Percentiles rank a stretch among this genome's conserved stretches.
phyloP scores from a whole-genome alignment of 2,113 vertebrate species.

The Ameiurus melas region DNA sequence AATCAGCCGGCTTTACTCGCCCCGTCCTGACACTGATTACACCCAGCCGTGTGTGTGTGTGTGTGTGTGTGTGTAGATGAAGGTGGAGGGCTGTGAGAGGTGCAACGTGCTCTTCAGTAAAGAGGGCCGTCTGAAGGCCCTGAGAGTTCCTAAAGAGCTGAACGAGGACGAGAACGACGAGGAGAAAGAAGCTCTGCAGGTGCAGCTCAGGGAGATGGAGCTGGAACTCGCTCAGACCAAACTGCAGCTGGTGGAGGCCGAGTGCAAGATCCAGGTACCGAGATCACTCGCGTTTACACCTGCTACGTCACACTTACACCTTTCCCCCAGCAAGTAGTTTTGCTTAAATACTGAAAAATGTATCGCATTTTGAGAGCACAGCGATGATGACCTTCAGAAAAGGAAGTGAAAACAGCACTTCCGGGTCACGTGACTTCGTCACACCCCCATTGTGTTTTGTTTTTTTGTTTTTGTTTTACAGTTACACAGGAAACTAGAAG shows the following conservation, averaged over 20 bases:
- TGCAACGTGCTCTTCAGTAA: constrained; percentile 84
- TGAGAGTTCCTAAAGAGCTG: constrained; percentile 70
- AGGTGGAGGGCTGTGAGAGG: constrained; percentile 85
- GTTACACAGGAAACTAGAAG: too few species aligned
- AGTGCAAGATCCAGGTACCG: constrained; percentile 96
- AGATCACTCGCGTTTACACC: not conserved
- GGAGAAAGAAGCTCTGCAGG: constrained; percentile 91
- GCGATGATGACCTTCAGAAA: too few species aligned
- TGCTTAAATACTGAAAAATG: too few species aligned
- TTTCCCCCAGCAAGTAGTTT: too few species aligned
- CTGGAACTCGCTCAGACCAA: constrained; percentile 98
- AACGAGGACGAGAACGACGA: constrained; percentile 85
- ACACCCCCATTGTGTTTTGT: too few species aligned
- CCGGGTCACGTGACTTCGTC: too few species aligned
- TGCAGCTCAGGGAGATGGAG: constrained; percentile 97
- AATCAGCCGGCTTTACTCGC: not conserved
- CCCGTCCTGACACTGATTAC: not conserved
- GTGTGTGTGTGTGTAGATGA: constrained; percentile 71
- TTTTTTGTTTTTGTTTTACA: too few species aligned
- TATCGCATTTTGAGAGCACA: too few species aligned
- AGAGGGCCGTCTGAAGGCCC: constrained; percentile 78
- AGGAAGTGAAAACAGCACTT: too few species aligned
- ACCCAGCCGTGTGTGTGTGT: not conserved
- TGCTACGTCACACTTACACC: not conserved
- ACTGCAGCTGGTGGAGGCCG: constrained; percentile 94